These are phyloP conservation scores for Periophthalmus magnuspinnatus DNA, from an alignment of 2,797 vertebrate species.

Conservation along the genomic window DNA sequence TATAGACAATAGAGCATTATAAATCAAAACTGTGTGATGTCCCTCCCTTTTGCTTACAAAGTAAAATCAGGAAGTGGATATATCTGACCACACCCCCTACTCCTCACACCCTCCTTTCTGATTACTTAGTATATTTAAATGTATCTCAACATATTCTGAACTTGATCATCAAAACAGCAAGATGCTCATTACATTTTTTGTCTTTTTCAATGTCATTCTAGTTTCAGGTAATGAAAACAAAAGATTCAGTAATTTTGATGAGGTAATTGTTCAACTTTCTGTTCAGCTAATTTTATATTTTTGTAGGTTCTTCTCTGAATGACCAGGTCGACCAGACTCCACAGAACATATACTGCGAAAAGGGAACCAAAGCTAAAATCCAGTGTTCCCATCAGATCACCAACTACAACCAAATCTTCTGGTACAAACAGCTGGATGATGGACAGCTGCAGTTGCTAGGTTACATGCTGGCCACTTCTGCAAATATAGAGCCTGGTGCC, in stretches of 20 bases:
- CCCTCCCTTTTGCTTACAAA: not conserved
- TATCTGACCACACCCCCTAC: not conserved
- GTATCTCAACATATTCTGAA: not conserved
- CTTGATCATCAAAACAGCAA: constrained; percentile 14
- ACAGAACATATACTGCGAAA: constrained; percentile 1
- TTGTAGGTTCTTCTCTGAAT: constrained; percentile 6
- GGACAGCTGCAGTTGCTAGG: constrained; percentile 41
- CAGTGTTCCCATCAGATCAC: constrained; percentile 43
- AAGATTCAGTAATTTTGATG: too few species aligned
- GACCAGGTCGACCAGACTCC: constrained; percentile 42
- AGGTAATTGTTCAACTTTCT: too few species aligned
- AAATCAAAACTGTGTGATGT: too few species aligned
- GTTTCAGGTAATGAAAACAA: constrained; percentile 27
- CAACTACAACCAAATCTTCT: constrained; percentile 39
- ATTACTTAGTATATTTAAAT: not conserved
- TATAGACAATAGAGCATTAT: too few species aligned
- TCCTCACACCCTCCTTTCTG: not conserved
- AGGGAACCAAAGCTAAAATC: constrained; percentile 3
- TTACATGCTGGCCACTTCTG: not conserved
- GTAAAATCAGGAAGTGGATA: not conserved
- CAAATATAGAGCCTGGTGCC: not conserved
- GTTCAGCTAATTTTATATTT: not conserved
- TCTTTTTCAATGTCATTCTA: not conserved
- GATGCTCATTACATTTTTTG: constrained; percentile 4
- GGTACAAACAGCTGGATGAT: constrained; percentile 56